Evolutionary conservation across 2,888 invertebrate genomes (phyloP), one percentile per base, ranked within the genome.

Genomic region (Agyllia agylla): DNA sequence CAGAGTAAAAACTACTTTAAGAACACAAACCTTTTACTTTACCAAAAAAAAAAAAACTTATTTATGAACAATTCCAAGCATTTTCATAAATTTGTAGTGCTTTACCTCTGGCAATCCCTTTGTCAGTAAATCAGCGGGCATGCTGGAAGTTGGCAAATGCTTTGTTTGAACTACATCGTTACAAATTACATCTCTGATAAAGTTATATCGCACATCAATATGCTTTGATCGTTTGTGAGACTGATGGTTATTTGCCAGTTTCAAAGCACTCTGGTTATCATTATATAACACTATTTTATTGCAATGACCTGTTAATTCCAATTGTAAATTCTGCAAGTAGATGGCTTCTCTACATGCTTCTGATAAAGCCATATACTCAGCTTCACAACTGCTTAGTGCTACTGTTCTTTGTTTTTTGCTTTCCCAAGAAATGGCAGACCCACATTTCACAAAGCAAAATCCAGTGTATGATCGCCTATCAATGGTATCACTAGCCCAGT

Each of bases 381-480:
- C 83, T 33, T 89, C 88, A 49, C 75, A 75, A 17, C 84, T 80
- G 24, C 75, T 75, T 13, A 89, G 77, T 8, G 86, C 89, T 3
- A 89, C 87, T 0, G 87, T 89, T 8, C 81, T 20, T 49, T 87
- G 89, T 20, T 89, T 89, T 5, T 73, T 87, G 20, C 89, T 87
- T 15, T 89, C 70, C 87, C 87, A 90, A 15, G 89, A 90, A 30
- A 92, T 86, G 9, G 81, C 87, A 42, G 86, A 38, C 2, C 89
- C 89, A 38, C 75, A 85, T 77, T 88, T 27, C 1, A 24, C 35
- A 84, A 92, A 91, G 75, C 89, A 90, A 27, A 83, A 88, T 0
- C 92, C 89, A 17, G 88, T 89, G 81, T 89, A 90, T 1, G 89
- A 91, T 3, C 79, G 85, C 30, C 90, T 86, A 24, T 92, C 89